Evolutionary conservation across 2,113 vertebrate genomes (phyloP), one percentile per base, ranked within the genome.

Genomic region (Otolemur garnettii): DNA sequence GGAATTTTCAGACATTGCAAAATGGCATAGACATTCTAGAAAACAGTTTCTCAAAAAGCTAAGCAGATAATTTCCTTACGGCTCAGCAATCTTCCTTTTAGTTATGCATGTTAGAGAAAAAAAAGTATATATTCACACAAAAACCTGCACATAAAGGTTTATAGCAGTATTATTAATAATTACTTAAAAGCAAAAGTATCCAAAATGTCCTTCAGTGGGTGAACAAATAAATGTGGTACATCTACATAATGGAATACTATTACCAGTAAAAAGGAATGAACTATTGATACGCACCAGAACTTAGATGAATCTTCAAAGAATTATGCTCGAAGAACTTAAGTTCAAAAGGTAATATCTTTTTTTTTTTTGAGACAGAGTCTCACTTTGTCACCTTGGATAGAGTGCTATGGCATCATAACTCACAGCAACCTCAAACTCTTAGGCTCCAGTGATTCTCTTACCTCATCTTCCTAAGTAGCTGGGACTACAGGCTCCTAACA

Each of bases 1-100:
- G 38, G 33, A 64, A 33, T n/a, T 66, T 4, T 85, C 33, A 15
- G 50, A 18, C 4, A 8, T 30, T 91, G 28, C 26, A 91, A 38
- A 85, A 42, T 80, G 9, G 13, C 60, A 30, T 2, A 64, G n/a
- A 0, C 2, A 26, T 21, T 53, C 21, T 79, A 42, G 50, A 30
- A 62, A 74, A 30, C n/a, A 80, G 19, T 72, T 94, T 91, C n/a
- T 75, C 13, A 59, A 84, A 74, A 77, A 82, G 12, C n/a, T 89
- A 72, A 72, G 17, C 11, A 30, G 45, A 42, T 0, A 59, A 18
- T 35, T 64, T 9, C 5, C 10, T 24, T 68, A 68, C 9, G 28
- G 50, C 18, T 0, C 2, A 74, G 19, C 14, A 93, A 77, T 83
- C 22, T 22, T 0, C 82, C 30, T 30, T 91, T 69, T 72, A 72